Conservation (phyloP, 2,888 invertebrate species). For the Globia sparganii region DNA sequence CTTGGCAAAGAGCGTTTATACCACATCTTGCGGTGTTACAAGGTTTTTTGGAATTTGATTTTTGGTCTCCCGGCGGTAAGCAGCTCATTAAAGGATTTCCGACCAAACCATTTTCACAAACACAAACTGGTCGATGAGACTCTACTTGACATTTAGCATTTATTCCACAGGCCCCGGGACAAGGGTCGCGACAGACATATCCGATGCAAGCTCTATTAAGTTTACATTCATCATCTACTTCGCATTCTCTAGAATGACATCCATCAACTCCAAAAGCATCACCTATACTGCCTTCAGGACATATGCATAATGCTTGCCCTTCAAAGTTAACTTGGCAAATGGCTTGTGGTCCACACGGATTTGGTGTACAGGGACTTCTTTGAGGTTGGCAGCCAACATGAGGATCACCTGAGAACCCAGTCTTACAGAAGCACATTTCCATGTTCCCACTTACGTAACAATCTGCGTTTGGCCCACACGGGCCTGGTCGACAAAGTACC, state of each 20-base stretch:
- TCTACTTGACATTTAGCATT: slow-evolving; percentile 94
- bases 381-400: slow-evolving; percentile 94
- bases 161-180: slow-evolving; percentile 95
- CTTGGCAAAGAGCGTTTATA: slow-evolving; percentile 94
- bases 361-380: slow-evolving; percentile 94
- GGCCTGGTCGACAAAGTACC: slow-evolving; percentile 94
- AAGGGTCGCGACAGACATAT: slow-evolving; percentile 95
- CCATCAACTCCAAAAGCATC: slow-evolving; percentile 93
- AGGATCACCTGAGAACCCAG: slow-evolving; percentile 94
- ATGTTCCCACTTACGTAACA: slow-evolving; percentile 95
- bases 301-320: slow-evolving; percentile 93
- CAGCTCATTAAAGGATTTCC: slow-evolving; percentile 95
- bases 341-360: slow-evolving; percentile 95
- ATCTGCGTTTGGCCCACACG: slow-evolving; percentile 95
- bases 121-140: slow-evolving; percentile 95
- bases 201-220: slow-evolving; percentile 94
- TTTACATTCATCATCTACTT: slow-evolving; percentile 94
- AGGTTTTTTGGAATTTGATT: slow-evolving; percentile 89
- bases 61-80: slow-evolving; percentile 90
- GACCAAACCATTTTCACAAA: slow-evolving; percentile 92
- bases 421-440: slow-evolving; percentile 95
- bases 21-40: slow-evolving; percentile 95
- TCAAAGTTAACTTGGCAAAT: slow-evolving; percentile 92
- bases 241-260: slow-evolving; percentile 95
- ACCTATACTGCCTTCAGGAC: slow-evolving; percentile 94